Evolutionary conservation across 2,888 invertebrate genomes (phyloP).

Genomic region (Rhaphigaster nebulosa): DNA sequence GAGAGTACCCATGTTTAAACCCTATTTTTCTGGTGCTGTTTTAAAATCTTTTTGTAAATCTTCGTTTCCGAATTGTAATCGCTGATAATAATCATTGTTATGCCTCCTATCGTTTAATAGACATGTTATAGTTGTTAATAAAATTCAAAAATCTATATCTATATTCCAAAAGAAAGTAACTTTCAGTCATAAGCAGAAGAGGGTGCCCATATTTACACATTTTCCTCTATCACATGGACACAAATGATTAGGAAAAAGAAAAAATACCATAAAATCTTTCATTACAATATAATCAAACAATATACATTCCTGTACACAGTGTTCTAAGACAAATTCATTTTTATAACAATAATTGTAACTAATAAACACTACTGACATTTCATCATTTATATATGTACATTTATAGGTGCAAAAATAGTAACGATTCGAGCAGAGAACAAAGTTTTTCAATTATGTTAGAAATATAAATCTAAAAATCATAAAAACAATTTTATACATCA

Average conservation of each 20-base stretch:
- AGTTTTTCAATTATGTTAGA: slow-evolving; percentile 9
- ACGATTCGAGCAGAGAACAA: background rate
- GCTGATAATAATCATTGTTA: too few species aligned
- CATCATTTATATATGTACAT: slow-evolving; percentile 25
- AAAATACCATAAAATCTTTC: slow-evolving; percentile 17
- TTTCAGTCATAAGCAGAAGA: too few species aligned
- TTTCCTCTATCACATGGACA: too few species aligned
- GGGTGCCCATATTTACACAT: too few species aligned
- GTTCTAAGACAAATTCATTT: slow-evolving; percentile 15
- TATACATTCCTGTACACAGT: slow-evolving; percentile 47
- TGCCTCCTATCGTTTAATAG: too few species aligned
- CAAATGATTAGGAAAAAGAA: background rate
- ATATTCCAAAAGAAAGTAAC: too few species aligned
- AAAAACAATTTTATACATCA: slow-evolving; percentile 23
- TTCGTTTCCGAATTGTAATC: too few species aligned
- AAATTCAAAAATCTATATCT: too few species aligned
- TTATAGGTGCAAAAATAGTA: slow-evolving; percentile 43
- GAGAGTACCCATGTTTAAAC: too few species aligned
- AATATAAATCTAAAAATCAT: slow-evolving; percentile 24
- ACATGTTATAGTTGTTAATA: too few species aligned
- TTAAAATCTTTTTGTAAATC: too few species aligned
- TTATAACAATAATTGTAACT: slow-evolving; percentile 26
- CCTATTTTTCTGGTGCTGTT: too few species aligned
- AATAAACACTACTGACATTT: slow-evolving; percentile 20
- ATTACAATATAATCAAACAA: slow-evolving; percentile 44